A percentile compares a stretch with the other conserved stretches of the same genome.
Evolutionary conservation across 2,113 vertebrate genomes (phyloP).

Genomic region (Mus spicilegus): DNA sequence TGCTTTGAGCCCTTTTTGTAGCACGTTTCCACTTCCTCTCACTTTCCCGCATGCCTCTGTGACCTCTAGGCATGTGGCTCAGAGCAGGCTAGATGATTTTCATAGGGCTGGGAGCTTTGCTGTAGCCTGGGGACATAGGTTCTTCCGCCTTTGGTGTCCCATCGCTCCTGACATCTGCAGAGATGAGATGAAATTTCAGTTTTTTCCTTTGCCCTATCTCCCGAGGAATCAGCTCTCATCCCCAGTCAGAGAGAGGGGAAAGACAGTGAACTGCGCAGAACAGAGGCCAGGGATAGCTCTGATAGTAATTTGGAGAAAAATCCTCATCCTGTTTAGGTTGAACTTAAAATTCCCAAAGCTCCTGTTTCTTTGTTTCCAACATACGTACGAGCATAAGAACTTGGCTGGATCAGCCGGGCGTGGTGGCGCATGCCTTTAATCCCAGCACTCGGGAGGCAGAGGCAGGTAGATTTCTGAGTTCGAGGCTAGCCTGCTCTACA

Average conservation of each 20-base stretch:
- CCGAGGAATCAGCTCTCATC: not conserved
- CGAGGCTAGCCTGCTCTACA: too few species aligned
- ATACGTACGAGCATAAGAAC: not conserved
- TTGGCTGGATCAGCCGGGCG: not conserved
- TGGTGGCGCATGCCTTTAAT: too few species aligned
- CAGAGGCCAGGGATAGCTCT: not conserved
- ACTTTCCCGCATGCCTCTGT: constrained; percentile 81
- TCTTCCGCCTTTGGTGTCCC: not conserved
- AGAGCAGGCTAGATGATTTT: constrained; percentile 26
- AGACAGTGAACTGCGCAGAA: not conserved
- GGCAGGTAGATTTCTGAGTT: too few species aligned
- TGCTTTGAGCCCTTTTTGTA: constrained; percentile 77
- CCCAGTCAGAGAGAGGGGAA: not conserved
- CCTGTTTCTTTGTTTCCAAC: not conserved
- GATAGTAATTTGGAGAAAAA: constrained; percentile 31
- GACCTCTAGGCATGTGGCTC: not conserved
- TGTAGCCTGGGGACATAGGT: not conserved
- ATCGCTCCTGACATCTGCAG: constrained; percentile 16
- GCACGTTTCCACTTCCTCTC: constrained; percentile 88
- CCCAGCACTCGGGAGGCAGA: too few species aligned
- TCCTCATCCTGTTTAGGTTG: not conserved
- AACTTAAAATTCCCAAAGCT: constrained; percentile 11
- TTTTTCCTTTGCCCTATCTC: not conserved
- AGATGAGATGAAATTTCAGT: constrained; percentile 16
- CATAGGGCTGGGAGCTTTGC: constrained; percentile 46